Conservation (phyloP, 1,140 invertebrate species). For the Triops cancriformis region DNA sequence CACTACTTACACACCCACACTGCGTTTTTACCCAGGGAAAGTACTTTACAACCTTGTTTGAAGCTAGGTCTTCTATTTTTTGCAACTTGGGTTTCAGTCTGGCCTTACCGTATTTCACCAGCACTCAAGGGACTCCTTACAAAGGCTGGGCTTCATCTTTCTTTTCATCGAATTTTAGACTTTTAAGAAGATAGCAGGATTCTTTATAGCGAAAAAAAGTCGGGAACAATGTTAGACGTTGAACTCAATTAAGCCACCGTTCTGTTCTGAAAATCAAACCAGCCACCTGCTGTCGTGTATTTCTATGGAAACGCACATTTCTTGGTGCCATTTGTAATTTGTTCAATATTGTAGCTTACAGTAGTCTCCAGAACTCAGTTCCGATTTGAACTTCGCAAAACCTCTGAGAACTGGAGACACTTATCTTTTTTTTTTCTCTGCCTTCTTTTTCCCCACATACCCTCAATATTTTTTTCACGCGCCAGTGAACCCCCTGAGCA, state of each 20-base stretch:
- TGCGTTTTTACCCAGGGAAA: too few relatives aligned
- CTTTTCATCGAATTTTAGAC: background rate
- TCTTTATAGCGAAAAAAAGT: background rate
- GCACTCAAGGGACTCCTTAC: background rate
- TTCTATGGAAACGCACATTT: background rate
- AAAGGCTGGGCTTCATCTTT: background rate
- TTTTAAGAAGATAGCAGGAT: conserved; percentile 16
- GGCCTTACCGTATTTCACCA: background rate
- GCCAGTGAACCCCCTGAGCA: too few relatives aligned
- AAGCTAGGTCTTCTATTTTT: too few relatives aligned
- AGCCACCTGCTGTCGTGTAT: background rate
- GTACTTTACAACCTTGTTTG: too few relatives aligned
- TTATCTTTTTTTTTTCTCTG: too few relatives aligned
- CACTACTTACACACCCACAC: too few relatives aligned
- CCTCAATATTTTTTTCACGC: too few relatives aligned
- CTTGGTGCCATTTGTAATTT: background rate
- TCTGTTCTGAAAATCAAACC: background rate
- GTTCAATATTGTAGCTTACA: background rate
- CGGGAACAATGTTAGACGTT: background rate
- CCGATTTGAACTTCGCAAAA: too few relatives aligned
- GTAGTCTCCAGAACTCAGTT: background rate
- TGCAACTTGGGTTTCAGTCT: too few relatives aligned
- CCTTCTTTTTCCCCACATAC: too few relatives aligned
- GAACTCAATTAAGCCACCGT: background rate
- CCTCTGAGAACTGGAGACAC: too few relatives aligned